These are phyloP conservation scores for Tipula confusa DNA, from an alignment of 2,888 invertebrate genomes.

Conservation along the genomic window DNA sequence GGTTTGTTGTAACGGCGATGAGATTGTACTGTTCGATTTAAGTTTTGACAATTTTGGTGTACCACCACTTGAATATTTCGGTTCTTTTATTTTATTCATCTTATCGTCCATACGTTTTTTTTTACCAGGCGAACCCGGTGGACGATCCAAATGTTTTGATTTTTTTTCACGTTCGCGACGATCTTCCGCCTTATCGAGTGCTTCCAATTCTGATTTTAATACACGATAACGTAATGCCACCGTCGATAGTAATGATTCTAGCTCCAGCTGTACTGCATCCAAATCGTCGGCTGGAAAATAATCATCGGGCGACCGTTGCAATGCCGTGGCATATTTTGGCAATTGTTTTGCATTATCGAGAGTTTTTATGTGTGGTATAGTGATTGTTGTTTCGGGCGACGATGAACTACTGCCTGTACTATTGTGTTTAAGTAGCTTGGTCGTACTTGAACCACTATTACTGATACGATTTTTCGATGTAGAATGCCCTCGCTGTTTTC, in stretches of 20 bases:
- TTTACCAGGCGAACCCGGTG: constrained; percentile 41
- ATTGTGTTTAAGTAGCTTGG: neutral
- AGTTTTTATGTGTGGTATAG: constrained; percentile 63
- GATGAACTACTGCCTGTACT: neutral
- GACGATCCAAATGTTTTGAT: constrained; percentile 31
- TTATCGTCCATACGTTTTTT: constrained; percentile 49
- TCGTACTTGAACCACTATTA: constrained; percentile 5
- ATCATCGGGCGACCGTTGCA: constrained; percentile 66
- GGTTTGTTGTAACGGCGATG: constrained; percentile 49
- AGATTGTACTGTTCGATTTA: constrained; percentile 50
- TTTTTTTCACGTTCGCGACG: constrained; percentile 53
- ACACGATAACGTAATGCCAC: constrained; percentile 74
- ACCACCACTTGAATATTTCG: constrained; percentile 52
- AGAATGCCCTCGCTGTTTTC: constrained; percentile 26
- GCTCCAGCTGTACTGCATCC: constrained; percentile 78
- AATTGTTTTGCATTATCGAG: constrained; percentile 63
- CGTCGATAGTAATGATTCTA: constrained; percentile 79
- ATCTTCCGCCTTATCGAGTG: constrained; percentile 57
- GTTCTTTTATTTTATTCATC: constrained; percentile 58
- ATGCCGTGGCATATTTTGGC: constrained; percentile 61
- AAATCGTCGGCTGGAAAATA: constrained; percentile 83
- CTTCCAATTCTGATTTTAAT: constrained; percentile 71
- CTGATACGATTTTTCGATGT: neutral
- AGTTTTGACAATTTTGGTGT: constrained; percentile 57
- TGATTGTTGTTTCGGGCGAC: constrained; percentile 31